A percentile compares a stretch with the other conserved stretches of the same genome.
Evolutionary conservation across 2,888 invertebrate species (phyloP).

Genomic region (Phaonia tiefii): DNA sequence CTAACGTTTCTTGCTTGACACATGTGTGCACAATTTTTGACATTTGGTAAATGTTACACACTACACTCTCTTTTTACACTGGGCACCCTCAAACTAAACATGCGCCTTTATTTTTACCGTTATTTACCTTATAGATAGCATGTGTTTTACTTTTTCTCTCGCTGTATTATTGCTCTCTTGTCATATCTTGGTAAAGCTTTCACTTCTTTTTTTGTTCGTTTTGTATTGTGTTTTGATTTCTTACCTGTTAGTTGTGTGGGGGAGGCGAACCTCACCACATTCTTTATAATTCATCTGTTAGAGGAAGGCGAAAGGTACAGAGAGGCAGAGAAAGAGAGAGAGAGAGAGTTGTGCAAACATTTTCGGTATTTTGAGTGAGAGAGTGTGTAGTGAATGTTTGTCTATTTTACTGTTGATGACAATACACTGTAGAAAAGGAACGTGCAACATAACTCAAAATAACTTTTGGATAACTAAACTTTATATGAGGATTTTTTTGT

Average conservation of each 20-base stretch:
- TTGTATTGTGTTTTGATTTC: constrained; percentile 15
- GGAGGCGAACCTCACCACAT: neutral
- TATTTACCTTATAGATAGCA: neutral
- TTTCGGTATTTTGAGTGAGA: constrained; percentile 23
- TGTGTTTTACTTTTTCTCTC: neutral
- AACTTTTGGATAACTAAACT: too few species aligned
- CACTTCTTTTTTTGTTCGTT: neutral
- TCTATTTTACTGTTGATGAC: too few species aligned
- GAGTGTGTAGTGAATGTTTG: too few species aligned
- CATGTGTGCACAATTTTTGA: constrained; percentile 34
- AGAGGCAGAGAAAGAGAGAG: too few species aligned
- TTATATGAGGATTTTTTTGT: too few species aligned
- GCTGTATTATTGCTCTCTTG: neutral
- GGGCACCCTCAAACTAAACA: constrained; percentile 8
- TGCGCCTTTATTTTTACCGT: constrained; percentile 16
- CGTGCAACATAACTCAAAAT: too few species aligned
- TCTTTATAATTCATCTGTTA: neutral
- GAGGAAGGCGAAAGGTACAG: neutral
- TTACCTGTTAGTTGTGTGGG: constrained; percentile 29
- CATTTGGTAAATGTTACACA: constrained; percentile 43
- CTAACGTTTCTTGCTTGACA: constrained; percentile 25
- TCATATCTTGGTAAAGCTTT: constrained; percentile 28
- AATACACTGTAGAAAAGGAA: too few species aligned
- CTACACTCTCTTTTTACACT: neutral
- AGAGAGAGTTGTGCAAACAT: neutral